A percentile compares a stretch with the other conserved stretches of the same genome.
phyloP scores from a whole-genome alignment of 2,797 vertebrate species.

The Syndactyla subalaris region DNA sequence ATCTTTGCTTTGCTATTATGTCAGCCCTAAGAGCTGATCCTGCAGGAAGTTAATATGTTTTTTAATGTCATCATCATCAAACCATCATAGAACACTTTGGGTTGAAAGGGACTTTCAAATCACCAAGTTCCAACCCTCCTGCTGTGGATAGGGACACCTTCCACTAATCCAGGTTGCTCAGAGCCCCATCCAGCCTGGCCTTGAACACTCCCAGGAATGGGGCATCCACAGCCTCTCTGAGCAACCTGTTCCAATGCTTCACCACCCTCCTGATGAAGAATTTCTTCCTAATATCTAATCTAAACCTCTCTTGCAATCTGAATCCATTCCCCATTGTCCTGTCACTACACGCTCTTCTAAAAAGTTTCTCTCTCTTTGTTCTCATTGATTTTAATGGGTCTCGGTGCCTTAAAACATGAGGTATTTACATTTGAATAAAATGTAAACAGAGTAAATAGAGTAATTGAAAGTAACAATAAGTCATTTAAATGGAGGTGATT shows the following conservation, averaged over 20 bases:
- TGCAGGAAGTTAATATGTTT: not conserved
- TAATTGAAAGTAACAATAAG: not conserved
- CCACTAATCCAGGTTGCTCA: not conserved
- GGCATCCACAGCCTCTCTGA: not conserved
- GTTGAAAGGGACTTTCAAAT: not conserved
- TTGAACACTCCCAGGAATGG: not conserved
- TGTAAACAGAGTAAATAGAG: not conserved
- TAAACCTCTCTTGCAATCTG: not conserved
- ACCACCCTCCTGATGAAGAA: not conserved
- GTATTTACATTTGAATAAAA: not conserved
- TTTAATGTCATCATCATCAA: not conserved
- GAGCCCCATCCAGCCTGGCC: not conserved
- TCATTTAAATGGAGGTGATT: not conserved
- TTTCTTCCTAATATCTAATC: not conserved
- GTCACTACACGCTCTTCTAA: not conserved
- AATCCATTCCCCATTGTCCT: not conserved
- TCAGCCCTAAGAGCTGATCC: not conserved
- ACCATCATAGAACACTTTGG: not conserved
- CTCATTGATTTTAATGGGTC: not conserved
- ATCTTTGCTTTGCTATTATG: not conserved
- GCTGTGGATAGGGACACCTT: not conserved
- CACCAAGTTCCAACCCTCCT: not conserved
- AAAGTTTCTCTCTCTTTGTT: not conserved
- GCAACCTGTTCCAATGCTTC: not conserved
- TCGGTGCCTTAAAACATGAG: not conserved